Percentiles rank a stretch among this genome's conserved stretches.
These are phyloP conservation scores for Microcebus griseorufus DNA, from an alignment of 2,113 vertebrate species.

Conservation along the genomic window DNA sequence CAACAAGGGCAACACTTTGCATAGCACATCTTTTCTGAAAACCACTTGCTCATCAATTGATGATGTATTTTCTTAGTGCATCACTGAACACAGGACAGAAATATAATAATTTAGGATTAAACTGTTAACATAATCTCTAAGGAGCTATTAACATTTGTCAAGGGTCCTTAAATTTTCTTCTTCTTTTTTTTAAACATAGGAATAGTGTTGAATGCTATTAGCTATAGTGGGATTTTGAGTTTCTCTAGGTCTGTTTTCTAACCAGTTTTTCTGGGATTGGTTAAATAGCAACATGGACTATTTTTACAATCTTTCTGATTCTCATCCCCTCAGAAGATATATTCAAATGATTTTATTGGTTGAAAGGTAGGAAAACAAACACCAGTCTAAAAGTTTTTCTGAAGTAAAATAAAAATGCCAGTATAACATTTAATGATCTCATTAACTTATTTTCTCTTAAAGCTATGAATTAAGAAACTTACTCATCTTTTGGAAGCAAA, in stretches of 20 bases:
- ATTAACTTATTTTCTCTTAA: conserved; percentile 1
- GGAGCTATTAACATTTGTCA: conserved; percentile 25
- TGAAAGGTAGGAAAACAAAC: background rate
- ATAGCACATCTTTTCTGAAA: conserved; percentile 11
- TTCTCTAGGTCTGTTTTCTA: background rate
- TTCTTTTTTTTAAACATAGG: background rate
- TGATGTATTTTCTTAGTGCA: background rate
- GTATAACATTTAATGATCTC: background rate
- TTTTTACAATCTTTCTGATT: background rate
- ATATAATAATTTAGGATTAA: conserved; percentile 33
- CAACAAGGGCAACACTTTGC: background rate
- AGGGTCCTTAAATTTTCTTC: background rate
- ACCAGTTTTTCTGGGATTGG: background rate
- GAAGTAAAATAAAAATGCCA: background rate
- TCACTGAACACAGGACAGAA: background rate
- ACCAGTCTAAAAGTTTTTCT: background rate
- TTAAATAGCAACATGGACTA: background rate
- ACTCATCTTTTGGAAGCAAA: background rate
- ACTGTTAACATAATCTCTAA: conserved; percentile 11
- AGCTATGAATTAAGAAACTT: background rate
- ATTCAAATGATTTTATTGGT: background rate
- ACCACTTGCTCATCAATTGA: background rate
- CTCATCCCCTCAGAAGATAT: background rate
- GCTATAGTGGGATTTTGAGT: background rate
- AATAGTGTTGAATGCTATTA: background rate